phyloP scores from a whole-genome alignment of 30 jellyfish, hydroid and myxozoan genomes.

The Aurelia sp. region DNA sequence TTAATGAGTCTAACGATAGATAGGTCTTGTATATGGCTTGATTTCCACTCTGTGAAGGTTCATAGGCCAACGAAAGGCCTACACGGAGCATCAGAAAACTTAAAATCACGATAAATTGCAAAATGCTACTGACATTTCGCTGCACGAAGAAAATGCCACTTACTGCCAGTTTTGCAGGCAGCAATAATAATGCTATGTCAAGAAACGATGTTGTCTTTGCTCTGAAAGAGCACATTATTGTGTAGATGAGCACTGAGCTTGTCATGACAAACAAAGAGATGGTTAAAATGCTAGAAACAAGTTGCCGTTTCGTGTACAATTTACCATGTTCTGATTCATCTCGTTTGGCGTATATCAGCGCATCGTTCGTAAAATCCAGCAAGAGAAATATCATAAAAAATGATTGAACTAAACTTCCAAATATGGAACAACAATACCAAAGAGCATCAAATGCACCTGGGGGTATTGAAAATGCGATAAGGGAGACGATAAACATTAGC shows the following conservation, averaged over 20 bases:
- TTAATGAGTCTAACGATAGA: background rate
- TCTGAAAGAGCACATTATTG: background rate
- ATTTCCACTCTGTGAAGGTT: background rate
- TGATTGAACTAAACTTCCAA: slow-evolving; percentile 47
- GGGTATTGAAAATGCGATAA: slow-evolving; percentile 88
- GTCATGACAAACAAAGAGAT: background rate
- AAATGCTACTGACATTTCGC: background rate
- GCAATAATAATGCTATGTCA: background rate
- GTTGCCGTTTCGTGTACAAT: too few species aligned
- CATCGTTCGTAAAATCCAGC: slow-evolving; percentile 63
- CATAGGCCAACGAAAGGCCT: slow-evolving; percentile 28
- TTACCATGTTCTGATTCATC: too few species aligned
- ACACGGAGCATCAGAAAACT: slow-evolving; percentile 30
- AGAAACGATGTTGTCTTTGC: background rate
- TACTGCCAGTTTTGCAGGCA: background rate
- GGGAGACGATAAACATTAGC: slow-evolving; percentile 65
- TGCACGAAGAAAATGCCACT: background rate
- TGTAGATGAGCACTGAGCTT: slow-evolving; percentile 6
- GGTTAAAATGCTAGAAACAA: background rate
- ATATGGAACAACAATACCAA: slow-evolving; percentile 65
- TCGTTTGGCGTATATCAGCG: background rate
- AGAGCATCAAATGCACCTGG: slow-evolving; percentile 82
- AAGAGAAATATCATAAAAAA: slow-evolving; percentile 47
- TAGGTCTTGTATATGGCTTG: background rate
- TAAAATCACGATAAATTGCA: slow-evolving; percentile 6